Base-by-base conservation (phyloP, 2,888 invertebrate genomes). In the Halictus quadricinctus region DNA sequence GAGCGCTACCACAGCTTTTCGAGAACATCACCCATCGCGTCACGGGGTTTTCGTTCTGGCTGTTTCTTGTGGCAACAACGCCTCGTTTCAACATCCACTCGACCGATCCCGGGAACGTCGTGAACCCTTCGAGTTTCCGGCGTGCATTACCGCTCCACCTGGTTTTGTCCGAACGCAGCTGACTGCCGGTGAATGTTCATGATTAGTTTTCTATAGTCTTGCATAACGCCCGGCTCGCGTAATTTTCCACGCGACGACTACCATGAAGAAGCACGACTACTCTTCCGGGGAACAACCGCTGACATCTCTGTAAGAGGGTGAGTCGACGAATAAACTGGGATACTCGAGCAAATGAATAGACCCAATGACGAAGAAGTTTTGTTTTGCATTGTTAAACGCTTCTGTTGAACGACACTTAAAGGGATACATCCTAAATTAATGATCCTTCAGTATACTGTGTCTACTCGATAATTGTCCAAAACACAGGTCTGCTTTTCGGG, bases 31-130 rank as follows among this genome's bases (percentile, higher is more conserved):
- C 48, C 41, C 54, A 5, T 36, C 43, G 29, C 46, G 58, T 10
- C 58, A n/a, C 64, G 72, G 29, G 29, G 46, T 43, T 73, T 81
- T 81, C 81, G 74, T 84, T 54, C 74, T 74, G 46, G 58, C 72
- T 60, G 69, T 87, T 87, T 85, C 85, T 83, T 83, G 76, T 72
- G 66, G 78, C 75, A 66, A 21, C 87, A 66, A 74, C 78, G 81
- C 21, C 18, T 36, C 64, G 79, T 58, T 69, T 77, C 76, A 79
- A 79, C 72, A 77, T 72, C 64, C 60, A 72, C 77, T 15, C 41
- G 58, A 43, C 73, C 70, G 58, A 75, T 66, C 79, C n/a, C 15
- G 74, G 41, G 72, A 82, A 74, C 43, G 50, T 36, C 36, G 36
- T 21, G 50, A 73, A 50, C 29, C 72, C 29, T 72, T 73, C 70